A percentile compares a stretch with the other conserved stretches of the same genome.
phyloP scores from a whole-genome alignment of 2,113 vertebrate genomes.

The Grammomys surdaster region DNA sequence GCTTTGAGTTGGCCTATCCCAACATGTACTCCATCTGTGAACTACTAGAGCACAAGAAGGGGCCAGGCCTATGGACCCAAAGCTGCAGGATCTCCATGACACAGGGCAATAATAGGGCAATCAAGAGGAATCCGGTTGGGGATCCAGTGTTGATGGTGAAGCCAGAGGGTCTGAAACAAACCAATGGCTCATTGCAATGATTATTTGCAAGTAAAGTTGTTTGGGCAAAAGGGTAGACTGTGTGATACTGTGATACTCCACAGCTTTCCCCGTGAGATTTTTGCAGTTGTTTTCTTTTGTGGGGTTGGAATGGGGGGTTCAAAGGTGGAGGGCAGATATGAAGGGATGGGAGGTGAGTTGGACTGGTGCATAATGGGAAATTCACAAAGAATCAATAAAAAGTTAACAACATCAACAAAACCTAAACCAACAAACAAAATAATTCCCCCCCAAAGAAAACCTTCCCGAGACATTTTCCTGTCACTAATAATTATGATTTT shows the following conservation, averaged over 20 bases:
- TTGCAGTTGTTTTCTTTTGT: neutral
- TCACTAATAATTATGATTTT: conserved; percentile 43
- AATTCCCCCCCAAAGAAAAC: neutral
- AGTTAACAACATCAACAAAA: neutral
- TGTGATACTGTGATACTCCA: neutral
- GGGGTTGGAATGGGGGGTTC: no score
- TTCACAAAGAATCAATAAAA: neutral
- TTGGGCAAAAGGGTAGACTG: neutral
- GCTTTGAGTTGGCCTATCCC: no score
- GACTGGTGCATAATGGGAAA: neutral
- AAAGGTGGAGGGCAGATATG: neutral
- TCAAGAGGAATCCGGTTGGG: no score
- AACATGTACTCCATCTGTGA: no score
- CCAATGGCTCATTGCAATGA: neutral
- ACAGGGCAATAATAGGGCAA: no score
- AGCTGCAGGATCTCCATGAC: no score
- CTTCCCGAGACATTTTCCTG: conserved; percentile 22
- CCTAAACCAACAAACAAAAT: neutral
- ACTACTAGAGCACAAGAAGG: no score
- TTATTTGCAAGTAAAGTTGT: neutral
- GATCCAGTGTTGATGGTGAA: neutral
- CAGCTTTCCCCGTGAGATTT: neutral
- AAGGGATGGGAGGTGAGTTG: neutral
- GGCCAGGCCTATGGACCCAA: no score
- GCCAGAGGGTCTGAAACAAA: neutral